Evolutionary conservation across 2,113 vertebrate species (phyloP), one percentile per base, ranked within the genome.

Genomic region (Tinamus guttatus): DNA sequence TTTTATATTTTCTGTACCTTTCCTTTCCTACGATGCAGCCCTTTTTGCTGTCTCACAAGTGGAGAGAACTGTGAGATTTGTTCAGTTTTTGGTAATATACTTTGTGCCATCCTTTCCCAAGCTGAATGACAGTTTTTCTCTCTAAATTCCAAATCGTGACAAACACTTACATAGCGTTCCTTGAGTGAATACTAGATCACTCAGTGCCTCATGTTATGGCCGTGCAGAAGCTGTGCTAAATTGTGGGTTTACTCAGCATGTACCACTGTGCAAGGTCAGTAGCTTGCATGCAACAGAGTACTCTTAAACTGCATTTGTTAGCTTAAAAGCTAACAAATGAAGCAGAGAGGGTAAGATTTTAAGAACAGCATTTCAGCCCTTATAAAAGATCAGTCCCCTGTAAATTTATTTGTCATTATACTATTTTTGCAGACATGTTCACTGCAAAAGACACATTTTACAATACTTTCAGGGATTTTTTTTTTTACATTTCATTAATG

Each of bases 401-500:
- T 85, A 74, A 88, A 71, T 67, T 24, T 77, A 27, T 81, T 64
- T 81, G 20, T 60, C 25, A 0, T 79, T 88, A 62, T 17, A 82
- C 49, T 68, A 64, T 65, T 94, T 92, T 77, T 88, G 13, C 52
- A 82, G 88, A 81, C 77, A 64, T 63, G 10, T 73, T 67, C 25
- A 41, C 34, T 59, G 67, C 68, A 87, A 86, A 85, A 84, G 90
- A 67, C 67, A 74, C 38, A 59, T 95, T 82, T 96, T 93, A 64
- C 81, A 68, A 62, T 85, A 76, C 76, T 71, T 70, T 76, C 54
- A 87, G 71, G 68, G 28, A 30, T 93, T 92, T 94, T 25, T 90
- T 92, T 52, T 79, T 80, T 93, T 92, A n/a, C 34, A 34, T 96
- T 94, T 96, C 94, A 92, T 95, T 93, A 95, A 92, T 91, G 89